A percentile compares a stretch with the other conserved stretches of the same genome.
phyloP scores from a whole-genome alignment of 2,888 invertebrate species.

The Andrena praecox region DNA sequence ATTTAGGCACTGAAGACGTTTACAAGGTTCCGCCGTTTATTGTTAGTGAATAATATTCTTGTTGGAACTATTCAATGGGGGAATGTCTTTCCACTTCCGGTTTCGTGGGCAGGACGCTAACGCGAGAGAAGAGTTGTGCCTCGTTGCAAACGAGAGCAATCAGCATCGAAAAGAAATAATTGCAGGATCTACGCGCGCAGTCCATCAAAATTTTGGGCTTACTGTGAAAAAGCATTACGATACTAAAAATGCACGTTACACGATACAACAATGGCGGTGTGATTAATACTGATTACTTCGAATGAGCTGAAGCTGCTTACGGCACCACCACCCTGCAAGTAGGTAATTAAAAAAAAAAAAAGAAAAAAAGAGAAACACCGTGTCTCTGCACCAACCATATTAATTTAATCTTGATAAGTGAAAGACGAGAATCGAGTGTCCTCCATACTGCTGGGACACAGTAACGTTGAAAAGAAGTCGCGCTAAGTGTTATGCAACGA shows the following conservation, averaged over 20 bases:
- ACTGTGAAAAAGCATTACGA: slow-evolving; percentile 83
- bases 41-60: background rate
- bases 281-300: slow-evolving; percentile 65
- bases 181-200: slow-evolving; percentile 71
- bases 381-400: slow-evolving; percentile 26
- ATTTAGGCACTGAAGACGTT: background rate
- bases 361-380: slow-evolving; percentile 47
- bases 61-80: background rate
- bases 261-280: slow-evolving; percentile 66
- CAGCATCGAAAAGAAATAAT: slow-evolving; percentile 59
- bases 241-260: slow-evolving; percentile 69
- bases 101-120: slow-evolving; percentile 16
- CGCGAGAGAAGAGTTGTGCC: slow-evolving; percentile 25
- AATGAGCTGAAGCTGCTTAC: slow-evolving; percentile 65
- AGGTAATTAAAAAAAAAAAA: slow-evolving; percentile 2
- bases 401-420: slow-evolving; percentile 12
- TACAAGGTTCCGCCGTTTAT: background rate
- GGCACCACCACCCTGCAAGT: slow-evolving; percentile 69
- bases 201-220: slow-evolving; percentile 67
- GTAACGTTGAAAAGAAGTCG: background rate
- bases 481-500: background rate
- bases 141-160: slow-evolving; percentile 70
- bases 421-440: background rate
- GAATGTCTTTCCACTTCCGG: slow-evolving; percentile 10
- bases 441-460: background rate